Base-by-base conservation (phyloP, 2,888 invertebrate genomes). In the Troglohyphantes excavatus region DNA sequence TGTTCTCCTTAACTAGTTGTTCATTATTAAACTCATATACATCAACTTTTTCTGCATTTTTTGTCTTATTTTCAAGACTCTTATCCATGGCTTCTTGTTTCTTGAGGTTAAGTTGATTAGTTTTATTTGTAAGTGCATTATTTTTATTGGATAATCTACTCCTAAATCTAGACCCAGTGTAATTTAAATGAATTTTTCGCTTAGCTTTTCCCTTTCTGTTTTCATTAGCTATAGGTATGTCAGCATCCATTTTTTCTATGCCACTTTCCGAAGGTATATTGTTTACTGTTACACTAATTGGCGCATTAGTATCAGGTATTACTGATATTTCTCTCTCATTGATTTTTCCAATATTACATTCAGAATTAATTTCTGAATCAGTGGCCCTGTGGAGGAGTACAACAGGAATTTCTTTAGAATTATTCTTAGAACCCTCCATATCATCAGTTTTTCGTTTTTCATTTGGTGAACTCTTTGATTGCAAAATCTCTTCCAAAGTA, bases 71-170 rank as follows among this genome's bases (percentile, higher is more conserved):
- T 65, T 65, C 26, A 23, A 19, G 46, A 13, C 0, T 21, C 29
- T 82, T 72, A 2, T 19, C 9, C 21, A n/a, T n/a, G 65, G n/a
- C 26, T 21, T 82, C 29, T 53, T 21, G 17, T 17, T 68, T 53
- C 21, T 27, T 19, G 0, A 46, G 7, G 21, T 43, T 33, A 26
- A 88, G 26, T 27, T 73, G 21, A 81, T 88, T 75, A 19, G 73
- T 88, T 65, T 81, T 81, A 59, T 81, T 88, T 75, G 79, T 67
- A 53, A 81, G 23, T 33, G 81, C 59, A 75, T 68, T 81, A 73
- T 73, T 81, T 73, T 78, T 65, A 53, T n/a, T 53, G 0, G n/a
- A n/a, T 5, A 53, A 13, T 53, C n/a, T 53, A n/a, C 53, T 53
- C n/a, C n/a, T 53, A 53, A 53, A 53, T n/a, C 17, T 53, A 17